phyloP scores from a whole-genome alignment of 35 echinoderm and acorn worm species.

The Amphiura filiformis region DNA sequence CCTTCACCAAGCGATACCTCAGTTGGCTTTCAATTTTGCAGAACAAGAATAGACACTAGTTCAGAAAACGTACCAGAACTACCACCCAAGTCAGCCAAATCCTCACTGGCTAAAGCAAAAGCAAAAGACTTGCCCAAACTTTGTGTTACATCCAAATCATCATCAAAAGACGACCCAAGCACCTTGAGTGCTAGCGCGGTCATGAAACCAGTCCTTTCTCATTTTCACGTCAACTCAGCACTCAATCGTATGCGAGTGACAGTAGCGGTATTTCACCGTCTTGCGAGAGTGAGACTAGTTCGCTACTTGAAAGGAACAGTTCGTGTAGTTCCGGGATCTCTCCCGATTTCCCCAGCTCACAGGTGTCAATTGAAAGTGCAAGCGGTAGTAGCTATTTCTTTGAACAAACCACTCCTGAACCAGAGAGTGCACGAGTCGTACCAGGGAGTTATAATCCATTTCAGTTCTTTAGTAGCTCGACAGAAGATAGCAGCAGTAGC shows the following conservation, averaged over 20 bases:
- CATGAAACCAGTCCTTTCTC: slow-evolving; percentile 39
- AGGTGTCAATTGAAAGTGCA: slow-evolving; percentile 7
- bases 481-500: slow-evolving; percentile 39
- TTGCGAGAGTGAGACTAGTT: slow-evolving; percentile 55
- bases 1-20: slow-evolving; percentile 52
- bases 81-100: slow-evolving; percentile 14
- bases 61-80: slow-evolving; percentile 7
- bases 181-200: not conserved
- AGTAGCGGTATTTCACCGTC: slow-evolving; percentile 73
- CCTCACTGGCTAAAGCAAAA: slow-evolving; percentile 18
- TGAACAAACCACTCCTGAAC: not conserved
- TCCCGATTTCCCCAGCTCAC: slow-evolving; percentile 36
- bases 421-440: slow-evolving; percentile 31
- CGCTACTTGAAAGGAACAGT: slow-evolving; percentile 51
- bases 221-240: slow-evolving; percentile 59
- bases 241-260: slow-evolving; percentile 78
- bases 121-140: slow-evolving; percentile 29
- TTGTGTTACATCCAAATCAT: not conserved
- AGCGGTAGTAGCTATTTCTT: not conserved
- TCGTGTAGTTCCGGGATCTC: slow-evolving; percentile 82
- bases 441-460: slow-evolving; percentile 71
- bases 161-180: slow-evolving; percentile 18
- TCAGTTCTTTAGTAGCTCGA: slow-evolving; percentile 43
- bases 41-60: slow-evolving; percentile 33
- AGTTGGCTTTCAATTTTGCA: slow-evolving; percentile 63